A percentile compares a stretch with the other conserved stretches of the same genome.
Evolutionary conservation across 1,140 invertebrate genomes (phyloP).

Genomic region (Yoshiicerus persimilis): DNA sequence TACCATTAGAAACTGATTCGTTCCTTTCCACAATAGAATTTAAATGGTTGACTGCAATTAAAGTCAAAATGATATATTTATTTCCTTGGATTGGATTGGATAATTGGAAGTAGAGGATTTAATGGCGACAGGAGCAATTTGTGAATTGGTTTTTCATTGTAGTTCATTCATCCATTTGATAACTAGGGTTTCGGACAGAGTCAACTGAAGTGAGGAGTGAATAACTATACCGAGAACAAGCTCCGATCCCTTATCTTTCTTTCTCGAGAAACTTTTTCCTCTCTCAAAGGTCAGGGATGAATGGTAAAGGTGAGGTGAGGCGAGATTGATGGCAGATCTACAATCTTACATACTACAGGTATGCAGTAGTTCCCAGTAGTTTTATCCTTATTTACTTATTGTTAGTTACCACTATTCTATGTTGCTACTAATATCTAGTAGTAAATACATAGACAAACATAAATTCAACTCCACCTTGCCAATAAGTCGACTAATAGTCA

Average conservation of each 20-base stretch:
- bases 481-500: not conserved
- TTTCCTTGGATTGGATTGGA: conserved; percentile 4
- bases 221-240: conserved; percentile 12
- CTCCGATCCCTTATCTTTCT: conserved; percentile 14
- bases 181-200: not conserved
- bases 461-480: conserved; percentile 10
- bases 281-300: conserved; percentile 11
- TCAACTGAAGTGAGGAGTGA: not conserved
- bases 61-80: conserved; percentile 26
- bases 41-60: conserved; percentile 9
- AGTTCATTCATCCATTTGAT: not conserved
- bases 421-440: not conserved
- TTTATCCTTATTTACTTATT: not conserved
- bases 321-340: conserved; percentile 15
- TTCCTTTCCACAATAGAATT: not conserved
- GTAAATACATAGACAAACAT: not conserved
- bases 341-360: not conserved
- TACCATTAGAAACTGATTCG: not conserved
- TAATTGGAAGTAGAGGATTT: conserved; percentile 20
- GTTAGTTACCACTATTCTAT: not conserved
- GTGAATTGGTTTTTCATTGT: conserved; percentile 22
- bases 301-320: not conserved
- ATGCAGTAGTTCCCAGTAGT: not conserved
- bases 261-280: not conserved
- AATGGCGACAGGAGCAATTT: conserved; percentile 25